Base-by-base conservation (phyloP, 2,797 vertebrate species). In the Kryptolebias ocellatus region DNA sequence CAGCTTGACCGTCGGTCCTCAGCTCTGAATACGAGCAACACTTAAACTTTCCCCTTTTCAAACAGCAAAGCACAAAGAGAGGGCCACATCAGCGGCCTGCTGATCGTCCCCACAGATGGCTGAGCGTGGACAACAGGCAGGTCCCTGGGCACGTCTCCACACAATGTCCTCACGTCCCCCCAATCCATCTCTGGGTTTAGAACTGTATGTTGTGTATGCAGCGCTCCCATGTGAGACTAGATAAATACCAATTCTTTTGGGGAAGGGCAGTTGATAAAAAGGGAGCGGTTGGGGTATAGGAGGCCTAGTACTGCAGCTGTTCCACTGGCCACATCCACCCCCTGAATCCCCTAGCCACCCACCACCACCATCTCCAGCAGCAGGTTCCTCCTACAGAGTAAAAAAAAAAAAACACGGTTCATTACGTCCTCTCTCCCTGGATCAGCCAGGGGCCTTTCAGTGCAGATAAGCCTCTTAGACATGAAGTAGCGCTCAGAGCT, bases 381-480 rank as follows among this genome's bases (percentile, higher is more conserved):
- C 95, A 96, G 96, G 96, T 97, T 96, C 96, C 95, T 95, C 95
- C 96, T 95, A 95, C 96, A 96, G 95, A 95, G 95, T 94, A 57
- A 81, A 87, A 57, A 76, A 76, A 81, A 87, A 97, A 97, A 97
- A 97, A 96, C 96, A 99, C 95, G 98, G 95, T 98, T 99, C 97
- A 98, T 99, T 99, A 99, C 97, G 96, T 96, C 95, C 95, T 96
- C 96, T 97, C 96, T 98, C 96, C 95, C 95, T 93, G 89, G 95
- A 98, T 95, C 96, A 96, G 96, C 95, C 95, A 96, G 96, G 95
- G 95, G 96, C 95, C 96, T 98, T 99, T 99, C 96, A 99, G 95
- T 91, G 93, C 95, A 99, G 97, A 99, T 99, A 99, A 99, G 98
- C 98, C 97, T 99, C 98, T 99, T 99, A 99, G 96, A 97, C 96